phyloP scores from a whole-genome alignment of 2,797 vertebrate genomes.

The Cossypha heuglini region DNA sequence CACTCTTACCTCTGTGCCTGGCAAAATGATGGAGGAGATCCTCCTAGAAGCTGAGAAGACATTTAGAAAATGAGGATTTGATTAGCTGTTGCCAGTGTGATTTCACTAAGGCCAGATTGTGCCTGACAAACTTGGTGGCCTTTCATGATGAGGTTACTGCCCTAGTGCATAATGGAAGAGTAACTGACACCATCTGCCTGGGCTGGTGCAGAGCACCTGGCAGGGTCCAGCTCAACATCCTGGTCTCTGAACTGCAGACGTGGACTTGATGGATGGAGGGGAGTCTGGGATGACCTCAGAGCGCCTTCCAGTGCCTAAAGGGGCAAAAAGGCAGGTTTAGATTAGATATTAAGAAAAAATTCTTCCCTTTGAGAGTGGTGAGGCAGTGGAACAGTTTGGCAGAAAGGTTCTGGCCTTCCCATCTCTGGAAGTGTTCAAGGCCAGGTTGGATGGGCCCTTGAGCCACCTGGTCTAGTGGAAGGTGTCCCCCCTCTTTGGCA shows the following conservation, averaged over 20 bases:
- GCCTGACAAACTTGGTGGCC: neutral
- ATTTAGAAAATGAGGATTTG: neutral
- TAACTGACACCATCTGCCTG: neutral
- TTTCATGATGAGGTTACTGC: neutral
- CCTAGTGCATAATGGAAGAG: rapidly evolving
- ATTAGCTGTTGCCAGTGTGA: neutral
- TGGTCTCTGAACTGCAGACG: no score
- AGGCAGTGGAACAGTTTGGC: neutral
- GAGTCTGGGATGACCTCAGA: neutral
- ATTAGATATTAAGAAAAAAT: neutral
- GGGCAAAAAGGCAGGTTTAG: neutral
- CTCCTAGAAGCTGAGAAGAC: neutral
- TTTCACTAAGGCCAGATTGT: neutral
- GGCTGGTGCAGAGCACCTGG: neutral
- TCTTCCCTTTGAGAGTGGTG: neutral
- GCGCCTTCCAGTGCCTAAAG: neutral
- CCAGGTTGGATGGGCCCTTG: neutral
- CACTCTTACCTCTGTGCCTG: neutral
- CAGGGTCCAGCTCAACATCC: neutral
- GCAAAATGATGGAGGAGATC: neutral
- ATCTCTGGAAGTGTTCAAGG: no score
- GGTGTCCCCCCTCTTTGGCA: no score
- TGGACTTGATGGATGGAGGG: neutral
- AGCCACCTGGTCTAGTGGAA: neutral
- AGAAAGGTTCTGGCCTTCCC: neutral